phyloP scores from a whole-genome alignment of 92 coral and sea anemone genomes.

The Metridium senile region DNA sequence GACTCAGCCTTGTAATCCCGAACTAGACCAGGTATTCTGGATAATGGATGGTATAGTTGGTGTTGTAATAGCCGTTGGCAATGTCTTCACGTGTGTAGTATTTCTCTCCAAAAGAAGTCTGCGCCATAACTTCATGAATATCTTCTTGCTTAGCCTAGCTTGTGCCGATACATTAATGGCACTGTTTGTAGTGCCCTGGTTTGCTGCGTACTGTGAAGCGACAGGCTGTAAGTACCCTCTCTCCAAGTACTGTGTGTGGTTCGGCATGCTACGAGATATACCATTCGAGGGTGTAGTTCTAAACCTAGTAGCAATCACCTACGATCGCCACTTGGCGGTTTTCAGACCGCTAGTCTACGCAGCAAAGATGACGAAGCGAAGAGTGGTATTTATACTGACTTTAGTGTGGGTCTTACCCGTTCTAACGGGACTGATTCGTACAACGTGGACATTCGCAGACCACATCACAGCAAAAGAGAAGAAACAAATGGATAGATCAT shows the following conservation, averaged over 20 bases:
- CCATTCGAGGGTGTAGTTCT: slow-evolving; percentile 58
- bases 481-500: slow-evolving; percentile 33
- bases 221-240: slow-evolving; percentile 44
- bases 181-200: slow-evolving; percentile 57
- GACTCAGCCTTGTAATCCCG: background rate
- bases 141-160: slow-evolving; percentile 62
- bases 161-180: slow-evolving; percentile 60
- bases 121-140: slow-evolving; percentile 59
- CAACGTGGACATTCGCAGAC: slow-evolving; percentile 41
- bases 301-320: slow-evolving; percentile 68
- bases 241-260: slow-evolving; percentile 45
- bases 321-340: slow-evolving; percentile 66
- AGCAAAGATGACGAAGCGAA: slow-evolving; percentile 52
- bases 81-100: slow-evolving; percentile 54
- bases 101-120: slow-evolving; percentile 46
- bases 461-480: slow-evolving; percentile 1
- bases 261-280: slow-evolving; percentile 48
- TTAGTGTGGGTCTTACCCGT: slow-evolving; percentile 57
- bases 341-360: slow-evolving; percentile 61
- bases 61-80: slow-evolving; percentile 52
- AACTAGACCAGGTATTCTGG: slow-evolving; percentile 53
- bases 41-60: slow-evolving; percentile 57
- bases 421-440: slow-evolving; percentile 25
- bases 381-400: slow-evolving; percentile 26
- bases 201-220: slow-evolving; percentile 63